phyloP scores from a whole-genome alignment of 2,797 vertebrate species.

The Halcyon smyrnensis region DNA sequence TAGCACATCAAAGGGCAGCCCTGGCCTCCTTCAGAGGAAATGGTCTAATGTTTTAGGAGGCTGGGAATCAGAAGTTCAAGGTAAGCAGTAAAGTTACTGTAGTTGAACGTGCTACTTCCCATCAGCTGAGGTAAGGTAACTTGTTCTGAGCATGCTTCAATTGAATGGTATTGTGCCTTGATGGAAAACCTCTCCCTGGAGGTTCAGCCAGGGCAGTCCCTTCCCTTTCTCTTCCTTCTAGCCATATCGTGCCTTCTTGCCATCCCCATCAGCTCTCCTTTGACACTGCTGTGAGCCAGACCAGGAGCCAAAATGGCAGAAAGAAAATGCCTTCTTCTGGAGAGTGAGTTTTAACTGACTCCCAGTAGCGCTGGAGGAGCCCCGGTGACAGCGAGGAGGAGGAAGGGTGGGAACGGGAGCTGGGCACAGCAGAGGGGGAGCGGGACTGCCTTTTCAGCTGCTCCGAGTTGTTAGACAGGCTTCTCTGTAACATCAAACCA shows the following conservation, averaged over 20 bases:
- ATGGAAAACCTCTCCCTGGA: neutral
- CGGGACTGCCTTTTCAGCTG: neutral
- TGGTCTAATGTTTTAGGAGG: neutral
- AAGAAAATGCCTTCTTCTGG: neutral
- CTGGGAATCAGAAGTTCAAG: neutral
- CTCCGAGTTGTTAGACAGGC: neutral
- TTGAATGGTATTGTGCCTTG: neutral
- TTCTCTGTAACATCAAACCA: neutral
- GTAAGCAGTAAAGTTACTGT: neutral
- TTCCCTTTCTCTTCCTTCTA: neutral
- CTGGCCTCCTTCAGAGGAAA: neutral
- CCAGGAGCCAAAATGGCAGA: neutral
- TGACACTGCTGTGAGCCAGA: neutral
- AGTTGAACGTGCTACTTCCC: neutral
- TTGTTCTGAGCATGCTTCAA: neutral
- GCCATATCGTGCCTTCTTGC: neutral
- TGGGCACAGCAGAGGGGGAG: neutral
- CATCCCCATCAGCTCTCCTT: accelerated
- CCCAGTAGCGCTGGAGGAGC: neutral
- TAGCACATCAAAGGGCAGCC: neutral
- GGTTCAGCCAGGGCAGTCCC: neutral
- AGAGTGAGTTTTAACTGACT: neutral
- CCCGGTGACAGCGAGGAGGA: neutral
- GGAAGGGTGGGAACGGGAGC: neutral
- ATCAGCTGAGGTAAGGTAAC: neutral